Evolutionary conservation across 2,888 invertebrate genomes (phyloP).

Genomic region (Neoscelio sp.): DNA sequence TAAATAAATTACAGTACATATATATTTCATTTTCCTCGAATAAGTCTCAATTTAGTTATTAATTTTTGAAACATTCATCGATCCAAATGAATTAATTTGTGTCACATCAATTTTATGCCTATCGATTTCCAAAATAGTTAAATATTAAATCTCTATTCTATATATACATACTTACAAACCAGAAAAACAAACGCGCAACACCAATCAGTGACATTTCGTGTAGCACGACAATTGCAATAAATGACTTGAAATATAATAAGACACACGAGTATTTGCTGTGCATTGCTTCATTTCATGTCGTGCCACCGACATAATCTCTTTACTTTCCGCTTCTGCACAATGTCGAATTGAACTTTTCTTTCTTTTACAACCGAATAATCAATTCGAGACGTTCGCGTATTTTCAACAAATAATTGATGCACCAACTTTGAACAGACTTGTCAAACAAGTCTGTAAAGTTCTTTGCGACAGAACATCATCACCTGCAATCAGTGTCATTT

Average conservation of each 20-base stretch:
- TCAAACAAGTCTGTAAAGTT: constrained; percentile 52
- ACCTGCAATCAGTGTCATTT: constrained; percentile 28
- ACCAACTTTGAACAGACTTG: constrained; percentile 44
- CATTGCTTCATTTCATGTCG: constrained; percentile 21
- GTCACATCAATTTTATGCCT: constrained; percentile 24
- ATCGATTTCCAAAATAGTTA: constrained; percentile 35
- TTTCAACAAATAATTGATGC: constrained; percentile 34
- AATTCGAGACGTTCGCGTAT: constrained; percentile 31
- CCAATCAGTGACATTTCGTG: constrained; percentile 58
- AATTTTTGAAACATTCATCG: constrained; percentile 30
- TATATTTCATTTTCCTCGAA: too few species aligned
- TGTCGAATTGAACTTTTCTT: constrained; percentile 41
- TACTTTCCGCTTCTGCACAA: constrained; percentile 38
- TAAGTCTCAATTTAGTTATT: too few species aligned
- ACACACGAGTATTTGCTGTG: not conserved
- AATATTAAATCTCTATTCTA: constrained; percentile 60
- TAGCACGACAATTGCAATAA: constrained; percentile 21
- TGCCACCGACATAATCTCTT: constrained; percentile 34
- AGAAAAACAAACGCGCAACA: too few species aligned
- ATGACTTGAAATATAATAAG: constrained; percentile 46
- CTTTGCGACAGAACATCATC: constrained; percentile 28
- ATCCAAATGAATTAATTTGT: constrained; percentile 39
- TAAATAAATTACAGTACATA: too few species aligned
- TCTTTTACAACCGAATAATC: constrained; percentile 45
- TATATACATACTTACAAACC: constrained; percentile 23